Base-by-base conservation (phyloP, 64 coral and sea anemone genomes). In the Catalaphyllia jardinei region DNA sequence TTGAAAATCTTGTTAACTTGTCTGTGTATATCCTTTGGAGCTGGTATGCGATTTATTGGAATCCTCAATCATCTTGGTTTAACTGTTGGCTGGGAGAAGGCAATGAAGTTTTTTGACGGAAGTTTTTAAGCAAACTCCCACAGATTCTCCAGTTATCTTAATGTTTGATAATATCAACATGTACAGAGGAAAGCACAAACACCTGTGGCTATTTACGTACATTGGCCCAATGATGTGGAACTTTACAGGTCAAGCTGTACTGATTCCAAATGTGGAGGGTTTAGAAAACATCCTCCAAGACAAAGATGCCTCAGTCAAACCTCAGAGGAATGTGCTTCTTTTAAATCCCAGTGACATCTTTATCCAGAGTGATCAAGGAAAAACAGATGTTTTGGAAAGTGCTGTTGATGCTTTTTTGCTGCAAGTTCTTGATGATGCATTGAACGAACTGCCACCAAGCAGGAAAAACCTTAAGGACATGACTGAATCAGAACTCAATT, bases 101-200 rank as follows among this genome's bases (percentile, higher is more conserved):
- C 1, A 35, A 35, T 35, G 33, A 3, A 35, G 3, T 35, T 35
- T 35, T 35, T 3, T 35, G 33, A 35, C 33, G 33, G 33, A 35
- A 3, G 3, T 35, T 35, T 35, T 3, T 1, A 35, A 35, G 33
- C 33, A 35, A 35, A 35, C 33, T 1, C 84, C 84, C 17, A n/a
- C 8, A 3, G 67, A 87, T 17, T 3, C 3, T 0, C 84, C 84
- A 42, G 67, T 87, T 2, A 87, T 87, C 2, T 25, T 87, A 4
- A 25, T 87, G 84, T 20, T 87, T 42, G 84, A 87, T 54, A 87
- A 73, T 13, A 52, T 73, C 1, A 87, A 87, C 46, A 87, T 87
- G 39, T 87, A 87, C 84, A 87, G 84, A 73, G 84, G 84, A 35
- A 87, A 72, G 28, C 84, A 51, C 10, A 87, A 73, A 72, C 83